Evolutionary conservation across 2,888 invertebrate genomes (phyloP), one percentile per base, ranked within the genome.

Genomic region (Anagyrus pseudococci): DNA sequence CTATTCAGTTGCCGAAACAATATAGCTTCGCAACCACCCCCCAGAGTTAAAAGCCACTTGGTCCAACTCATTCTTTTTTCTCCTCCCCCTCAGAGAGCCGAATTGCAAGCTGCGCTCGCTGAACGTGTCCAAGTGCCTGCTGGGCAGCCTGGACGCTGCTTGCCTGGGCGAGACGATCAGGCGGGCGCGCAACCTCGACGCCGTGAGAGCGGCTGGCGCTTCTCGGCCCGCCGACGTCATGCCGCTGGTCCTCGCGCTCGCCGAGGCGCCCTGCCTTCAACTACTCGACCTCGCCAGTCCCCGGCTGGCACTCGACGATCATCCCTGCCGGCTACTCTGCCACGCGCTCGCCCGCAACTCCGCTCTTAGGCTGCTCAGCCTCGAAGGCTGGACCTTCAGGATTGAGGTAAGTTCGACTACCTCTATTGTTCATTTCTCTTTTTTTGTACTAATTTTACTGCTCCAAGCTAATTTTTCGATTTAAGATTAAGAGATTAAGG

Each of bases 331-430:
- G 65, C 74, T 83, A 7, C 77, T 83, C 2, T 82, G 83, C 64
- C 82, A 82, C 66, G 82, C 83, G n/a, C 75, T 84, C 19, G 79
- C 81, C 17, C 80, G 82, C 67, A 83, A 83, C 70, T 74, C 73
- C 2, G 83, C 83, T 4, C 78, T 85, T 3, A 75, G 84, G 43
- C 76, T 85, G 20, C 81, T 85, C 52, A 84, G 83, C 68, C 77
- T 85, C 64, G 85, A 85, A 68, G 85, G 85, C 64, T 85, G 85
- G 85, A 85, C 83, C 46, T 84, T 85, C 69, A 80, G 84, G 70
- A 81, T 85, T 70, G 85, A 85, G 82, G 85, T 84, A 66, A 77
- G 76, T 63, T 41, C n/a, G n/a, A n/a, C n/a, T n/a, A n/a, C n/a
- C n/a, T n/a, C 40, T 19, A 10, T 23, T 41, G 6, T 19, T 44